Evolutionary conservation across 2,113 vertebrate genomes (phyloP).

Genomic region (Tyto alba): DNA sequence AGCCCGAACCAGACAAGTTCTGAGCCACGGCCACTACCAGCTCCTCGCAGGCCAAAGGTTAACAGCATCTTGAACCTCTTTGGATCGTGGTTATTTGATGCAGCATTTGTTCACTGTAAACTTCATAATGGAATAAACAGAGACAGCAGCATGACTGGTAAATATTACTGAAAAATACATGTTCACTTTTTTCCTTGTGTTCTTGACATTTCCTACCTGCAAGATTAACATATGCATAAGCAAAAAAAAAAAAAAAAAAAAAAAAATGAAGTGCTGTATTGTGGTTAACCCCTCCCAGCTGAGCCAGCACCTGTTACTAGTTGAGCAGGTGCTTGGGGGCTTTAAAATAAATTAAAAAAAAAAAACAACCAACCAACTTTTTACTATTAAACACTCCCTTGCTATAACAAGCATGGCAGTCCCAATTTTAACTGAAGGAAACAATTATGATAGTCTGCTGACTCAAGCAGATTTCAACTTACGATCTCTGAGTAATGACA

Average conservation of each 20-base stretch:
- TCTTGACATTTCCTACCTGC: constrained; percentile 81
- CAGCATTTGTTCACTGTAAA: constrained; percentile 95
- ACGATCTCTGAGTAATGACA: background rate
- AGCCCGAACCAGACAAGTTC: constrained; percentile 92
- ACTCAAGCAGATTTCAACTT: no score
- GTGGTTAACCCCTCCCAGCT: constrained; percentile 66
- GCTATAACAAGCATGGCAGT: constrained; percentile 23
- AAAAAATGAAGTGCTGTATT: constrained; percentile 44
- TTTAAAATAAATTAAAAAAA: background rate
- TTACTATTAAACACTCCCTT: background rate
- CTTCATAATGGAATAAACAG: constrained; percentile 93
- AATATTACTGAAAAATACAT: constrained; percentile 65
- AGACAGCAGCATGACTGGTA: constrained; percentile 97
- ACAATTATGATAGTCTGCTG: background rate
- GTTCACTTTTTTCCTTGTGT: constrained; percentile 9
- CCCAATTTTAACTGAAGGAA: background rate
- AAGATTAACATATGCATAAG: constrained; percentile 71
- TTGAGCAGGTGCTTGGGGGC: background rate
- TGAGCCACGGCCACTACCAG: constrained; percentile 89
- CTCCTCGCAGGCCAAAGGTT: constrained; percentile 90
- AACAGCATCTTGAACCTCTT: constrained; percentile 98
- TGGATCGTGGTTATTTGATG: constrained; percentile 95
- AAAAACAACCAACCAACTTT: background rate
- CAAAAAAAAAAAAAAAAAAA: background rate
- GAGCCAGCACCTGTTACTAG: constrained; percentile 4